Percentiles rank a stretch among this genome's conserved stretches.
These are phyloP conservation scores for Syrista parreyssii DNA, from an alignment of 2,888 invertebrate genomes.

Conservation along the genomic window DNA sequence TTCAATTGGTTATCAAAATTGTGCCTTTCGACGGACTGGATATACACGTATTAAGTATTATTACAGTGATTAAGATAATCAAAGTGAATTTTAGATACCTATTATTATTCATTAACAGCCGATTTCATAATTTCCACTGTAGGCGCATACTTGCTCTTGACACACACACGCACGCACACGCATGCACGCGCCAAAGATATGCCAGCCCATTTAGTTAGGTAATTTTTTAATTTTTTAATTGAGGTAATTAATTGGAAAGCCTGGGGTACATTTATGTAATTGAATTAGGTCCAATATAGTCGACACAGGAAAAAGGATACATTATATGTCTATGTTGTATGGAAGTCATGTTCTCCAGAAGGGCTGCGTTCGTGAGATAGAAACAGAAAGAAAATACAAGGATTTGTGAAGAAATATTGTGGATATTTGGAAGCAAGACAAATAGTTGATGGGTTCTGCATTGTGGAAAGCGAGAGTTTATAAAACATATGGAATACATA, in stretches of 20 bases:
- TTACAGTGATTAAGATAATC: slow-evolving; percentile 44
- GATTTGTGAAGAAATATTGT: slow-evolving; percentile 19
- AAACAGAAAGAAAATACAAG: slow-evolving; percentile 21
- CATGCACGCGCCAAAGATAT: too few relatives aligned
- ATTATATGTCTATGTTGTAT: neutral
- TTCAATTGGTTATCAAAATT: slow-evolving; percentile 60
- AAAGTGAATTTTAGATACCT: slow-evolving; percentile 16
- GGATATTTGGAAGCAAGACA: neutral
- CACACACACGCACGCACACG: neutral
- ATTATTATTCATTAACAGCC: slow-evolving; percentile 9
- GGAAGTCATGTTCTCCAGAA: too few relatives aligned
- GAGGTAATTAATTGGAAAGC: neutral
- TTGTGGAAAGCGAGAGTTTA: neutral
- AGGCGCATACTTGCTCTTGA: slow-evolving; percentile 8
- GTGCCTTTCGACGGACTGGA: slow-evolving; percentile 60
- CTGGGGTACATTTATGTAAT: neutral
- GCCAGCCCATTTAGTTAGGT: neutral
- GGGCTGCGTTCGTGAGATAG: neutral
- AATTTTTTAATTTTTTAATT: slow-evolving; percentile 6
- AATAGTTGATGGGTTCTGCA: too few relatives aligned
- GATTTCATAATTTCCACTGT: slow-evolving; percentile 21
- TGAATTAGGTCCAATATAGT: slow-evolving; percentile 2
- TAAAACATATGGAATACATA: slow-evolving; percentile 8
- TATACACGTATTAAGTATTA: slow-evolving; percentile 54
- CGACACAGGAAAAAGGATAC: slow-evolving; percentile 11